Percentiles rank a stretch among this genome's conserved stretches.
These are phyloP conservation scores for Acipenser ruthenus DNA, from an alignment of 2,797 vertebrate genomes.

Conservation along the genomic window DNA sequence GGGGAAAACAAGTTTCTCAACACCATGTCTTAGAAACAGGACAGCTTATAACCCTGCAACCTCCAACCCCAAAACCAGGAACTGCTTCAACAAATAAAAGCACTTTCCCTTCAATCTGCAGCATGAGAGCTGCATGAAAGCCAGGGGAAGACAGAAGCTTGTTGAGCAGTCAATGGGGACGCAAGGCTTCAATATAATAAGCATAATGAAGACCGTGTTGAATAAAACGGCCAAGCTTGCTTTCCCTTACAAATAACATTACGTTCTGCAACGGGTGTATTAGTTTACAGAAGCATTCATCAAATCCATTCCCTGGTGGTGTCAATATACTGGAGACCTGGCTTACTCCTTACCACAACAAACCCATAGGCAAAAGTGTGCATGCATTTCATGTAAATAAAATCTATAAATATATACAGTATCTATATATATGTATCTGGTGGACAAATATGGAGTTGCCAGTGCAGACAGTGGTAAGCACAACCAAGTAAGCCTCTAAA, in stretches of 20 bases:
- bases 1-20: slow-evolving; percentile 94
- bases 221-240: no score
- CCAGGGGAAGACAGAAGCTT: not conserved
- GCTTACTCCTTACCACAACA: not conserved
- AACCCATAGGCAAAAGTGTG: not conserved
- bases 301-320: slow-evolving; percentile 33
- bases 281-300: no score
- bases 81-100: slow-evolving; percentile 37
- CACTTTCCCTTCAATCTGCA: not conserved
- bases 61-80: not conserved
- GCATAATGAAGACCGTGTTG: no score
- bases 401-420: slow-evolving; percentile 25
- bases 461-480: slow-evolving; percentile 28
- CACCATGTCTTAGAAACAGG: slow-evolving; percentile 53
- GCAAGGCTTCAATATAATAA: no score
- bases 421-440: slow-evolving; percentile 39
- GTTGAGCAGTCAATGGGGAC: slow-evolving; percentile 47
- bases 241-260: no score
- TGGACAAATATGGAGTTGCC: slow-evolving; percentile 27
- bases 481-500: slow-evolving; percentile 9
- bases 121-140: not conserved
- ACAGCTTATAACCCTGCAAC: not conserved
- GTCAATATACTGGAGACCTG: slow-evolving; percentile 20
- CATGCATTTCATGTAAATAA: not conserved
- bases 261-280: no score